Evolutionary conservation across 2,797 vertebrate genomes (phyloP), one percentile per base, ranked within the genome.

Genomic region (Gambusia yucatana): DNA sequence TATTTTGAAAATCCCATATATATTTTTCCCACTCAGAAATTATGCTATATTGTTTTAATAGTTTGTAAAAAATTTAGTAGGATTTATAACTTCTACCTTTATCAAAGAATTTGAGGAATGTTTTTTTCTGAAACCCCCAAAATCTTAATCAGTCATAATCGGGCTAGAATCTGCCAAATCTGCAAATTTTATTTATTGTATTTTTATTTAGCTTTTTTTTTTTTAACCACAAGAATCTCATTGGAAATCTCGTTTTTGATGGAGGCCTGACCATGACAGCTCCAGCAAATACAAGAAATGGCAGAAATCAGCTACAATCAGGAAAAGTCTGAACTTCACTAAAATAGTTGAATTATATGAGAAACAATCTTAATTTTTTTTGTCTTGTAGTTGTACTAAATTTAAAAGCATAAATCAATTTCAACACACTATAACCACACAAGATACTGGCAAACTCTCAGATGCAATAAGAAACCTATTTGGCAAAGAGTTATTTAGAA

Each of bases 381-480:
- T 73, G 89, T 94, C 90, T 95, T 85, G 41, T 13, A 46, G 22
- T 91, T 91, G 86, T 80, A 55, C 28, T 16, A 22, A 9, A 33
- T 57, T 47, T 79, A 48, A 79, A 79, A 65, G 73, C 65, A 28
- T 20, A 25, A 55, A 91, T 92, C 90, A 87, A 94, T 95, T 94
- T 91, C 88, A 90, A 92, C 85, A 91, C 80, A 84, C 89, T 90
- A 90, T 91, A 90, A 91, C 6, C 17, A 77, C 86, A 90, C 92
- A 89, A 92, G 90, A 95, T 91, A 91, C 93, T 93, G 91, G 39
- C 95, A 96, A 96, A 94, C 93, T 85, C 47, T 6, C 43, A 76
- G 73, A 80, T 88, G 84, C 84, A 84, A 93, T 91, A 89, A 93
- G 91, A 94, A 93, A 33, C 28, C 10, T 52, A 6, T 22, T 11